Base-by-base conservation (phyloP, 2,888 invertebrate genomes). In the Plebejus melissa region DNA sequence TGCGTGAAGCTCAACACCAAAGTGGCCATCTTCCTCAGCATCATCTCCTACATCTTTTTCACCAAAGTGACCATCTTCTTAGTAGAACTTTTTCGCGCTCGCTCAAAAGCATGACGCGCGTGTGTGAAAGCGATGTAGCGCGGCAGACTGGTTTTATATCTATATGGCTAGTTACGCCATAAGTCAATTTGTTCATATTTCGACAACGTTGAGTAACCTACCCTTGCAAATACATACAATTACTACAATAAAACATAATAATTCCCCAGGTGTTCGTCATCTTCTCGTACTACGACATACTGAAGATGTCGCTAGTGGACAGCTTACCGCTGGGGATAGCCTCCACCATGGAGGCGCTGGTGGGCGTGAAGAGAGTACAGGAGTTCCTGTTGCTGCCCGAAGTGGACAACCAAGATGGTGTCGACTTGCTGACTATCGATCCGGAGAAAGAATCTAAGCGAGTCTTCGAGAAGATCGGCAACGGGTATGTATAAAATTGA, bases 281-380 rank as follows among this genome's bases (percentile, higher is more conserved):
- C 57, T 96, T 97, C 50, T 96, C 97, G 0, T 96, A 97, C 80
- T 97, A 97, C 84, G 97, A 97, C 81, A 96, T 97, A 77, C 87
- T 98, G 4, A 95, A 97, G 69, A 95, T 96, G 76, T 95, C 96
- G 0, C 94, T 97, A 88, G 97, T 97, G 0, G 96, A 97, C 60
- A 97, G 97, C 85, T 95, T 98, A 81, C 97, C 98, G 0, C 93
- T 95, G 81, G 96, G 97, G 0, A 95, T 98, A 69, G 96, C 96
- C 1, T 96, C 96, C 82, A 94, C 96, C 0, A 94, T 97, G 0
- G 98, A 98, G 83, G 96, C 96, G 0, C 92, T 95, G 70, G 96
- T 98, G 0, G 96, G 97, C 38, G 94, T 96, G 38, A 94, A 93
- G 72, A 94, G 98, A 82, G 94, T 97, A 78, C 95, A 97, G 82